Base-by-base conservation (phyloP, 2,888 invertebrate genomes). In the Ochlodes sylvanus region DNA sequence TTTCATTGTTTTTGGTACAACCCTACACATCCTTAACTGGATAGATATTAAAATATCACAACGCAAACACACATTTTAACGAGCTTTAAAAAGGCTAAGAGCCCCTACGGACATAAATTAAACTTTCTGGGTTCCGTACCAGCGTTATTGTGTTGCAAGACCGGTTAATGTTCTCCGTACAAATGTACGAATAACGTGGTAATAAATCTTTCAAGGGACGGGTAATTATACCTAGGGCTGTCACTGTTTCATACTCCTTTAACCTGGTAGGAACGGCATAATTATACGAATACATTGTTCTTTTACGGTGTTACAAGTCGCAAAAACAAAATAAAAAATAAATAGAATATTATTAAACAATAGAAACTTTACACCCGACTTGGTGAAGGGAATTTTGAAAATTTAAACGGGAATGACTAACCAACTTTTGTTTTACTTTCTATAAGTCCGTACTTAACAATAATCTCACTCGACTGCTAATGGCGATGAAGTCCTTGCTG, bases 61-160 rank as follows among this genome's bases (percentile, higher is more conserved):
- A 55, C 44, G 55, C 44, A 67, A 67, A 67, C 61, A 67, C 44
- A 67, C 61, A 55, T 61, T 67, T 67, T 67, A 67, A 67, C 67
- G 60, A 57, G 61, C 61, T 61, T 67, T 61, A 55, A 67, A 64
- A 67, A 67, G 34, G 67, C 67, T 55, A 47, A 55, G 66, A 52
- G 52, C 44, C 54, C 14, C 21, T 47, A 15, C 55, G 61, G 61
- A 67, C 55, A 55, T 67, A 67, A 67, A 67, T 67, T 67, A 67
- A 61, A 67, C 67, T 67, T 67, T 61, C 44, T 55, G 42, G 67
- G 67, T 55, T 67, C 67, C 61, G 38, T 47, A 10, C 44, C 21
- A 12, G 12, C 38, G 57, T 50, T 65, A 65, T 65, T 54, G 50
- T 58, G 57, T 55, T 50, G 19, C 50, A 32, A 63, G 63, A 15